Conservation (phyloP, 2,797 vertebrate genomes). For the Hipposideros larvatus region DNA sequence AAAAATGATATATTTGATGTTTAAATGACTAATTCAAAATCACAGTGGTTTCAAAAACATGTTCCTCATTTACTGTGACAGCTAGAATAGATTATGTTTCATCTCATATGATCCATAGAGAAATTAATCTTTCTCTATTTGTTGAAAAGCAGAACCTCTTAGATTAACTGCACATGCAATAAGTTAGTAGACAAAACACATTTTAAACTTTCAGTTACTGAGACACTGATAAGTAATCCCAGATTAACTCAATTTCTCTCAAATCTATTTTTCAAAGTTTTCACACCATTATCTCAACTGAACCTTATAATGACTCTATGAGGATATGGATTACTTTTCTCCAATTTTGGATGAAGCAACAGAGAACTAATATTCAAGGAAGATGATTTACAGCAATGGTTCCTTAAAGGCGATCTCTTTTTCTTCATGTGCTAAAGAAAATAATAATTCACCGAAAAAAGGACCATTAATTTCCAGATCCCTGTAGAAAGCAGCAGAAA, state of each 20-base stretch:
- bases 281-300: neutral
- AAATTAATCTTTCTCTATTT: neutral
- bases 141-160: neutral
- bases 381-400: conserved; percentile 39
- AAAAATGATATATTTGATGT: neutral
- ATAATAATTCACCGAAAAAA: neutral
- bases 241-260: conserved; percentile 2
- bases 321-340: neutral
- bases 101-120: neutral
- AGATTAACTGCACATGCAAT: fast-evolving
- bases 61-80: neutral
- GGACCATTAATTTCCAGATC: conserved; percentile 6
- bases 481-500: neutral
- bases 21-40: neutral
- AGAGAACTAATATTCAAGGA: conserved; percentile 15
- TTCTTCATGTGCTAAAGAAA: neutral
- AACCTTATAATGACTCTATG: neutral
- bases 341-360: conserved; percentile 27
- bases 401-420: neutral
- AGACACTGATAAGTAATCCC: neutral
- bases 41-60: neutral
- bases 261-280: neutral
- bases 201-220: neutral
- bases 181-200: conserved; percentile 24
- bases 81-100: neutral